Base-by-base conservation (phyloP, 30 jellyfish, hydroid and myxozoan genomes). In the Hydra vulgaris region DNA sequence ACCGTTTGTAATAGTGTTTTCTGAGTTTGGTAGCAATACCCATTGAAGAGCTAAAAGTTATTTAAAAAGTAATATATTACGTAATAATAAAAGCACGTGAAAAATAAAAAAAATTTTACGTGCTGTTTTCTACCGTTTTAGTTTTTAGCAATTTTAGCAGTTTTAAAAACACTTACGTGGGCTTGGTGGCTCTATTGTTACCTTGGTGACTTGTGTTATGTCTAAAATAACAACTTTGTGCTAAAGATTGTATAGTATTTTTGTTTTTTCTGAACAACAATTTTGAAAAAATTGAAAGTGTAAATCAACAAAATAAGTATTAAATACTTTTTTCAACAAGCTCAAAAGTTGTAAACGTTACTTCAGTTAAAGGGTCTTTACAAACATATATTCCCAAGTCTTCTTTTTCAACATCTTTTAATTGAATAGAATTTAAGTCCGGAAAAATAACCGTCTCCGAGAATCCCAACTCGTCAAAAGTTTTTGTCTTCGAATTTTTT, bases 1-100 rank as follows among this genome's bases (percentile, higher is more conserved):
- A n/a, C 22, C 68, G 53, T 78, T 78, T 3, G 52, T 66, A 61
- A 27, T 18, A 12, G 26, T 54, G 25, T 27, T 78, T 15, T 8
- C 15, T 18, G 82, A 26, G 56, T 78, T 19, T 53, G 85, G 85
- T 25, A 78, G 27, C 21, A 78, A n/a, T 16, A 17, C 27, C 85
- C 85, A 78, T 54, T 78, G 27, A 0, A 55, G 78, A 0, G 23
- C 85, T 78, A 66, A 20, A 74, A 74, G 53, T 15, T 71, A n/a
- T n/a, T n/a, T n/a, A n/a, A n/a, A n/a, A n/a, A n/a, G n/a, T n/a
- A n/a, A n/a, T n/a, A n/a, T n/a, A n/a, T n/a, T n/a, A n/a, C n/a
- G n/a, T n/a, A n/a, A n/a, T n/a, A n/a, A n/a, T n/a, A n/a, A n/a
- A n/a, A n/a, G n/a, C n/a, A n/a, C n/a, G n/a, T n/a, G n/a, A n/a